These are phyloP conservation scores for Rana temporaria DNA, from an alignment of 2,113 vertebrate genomes.

Conservation along the genomic window DNA sequence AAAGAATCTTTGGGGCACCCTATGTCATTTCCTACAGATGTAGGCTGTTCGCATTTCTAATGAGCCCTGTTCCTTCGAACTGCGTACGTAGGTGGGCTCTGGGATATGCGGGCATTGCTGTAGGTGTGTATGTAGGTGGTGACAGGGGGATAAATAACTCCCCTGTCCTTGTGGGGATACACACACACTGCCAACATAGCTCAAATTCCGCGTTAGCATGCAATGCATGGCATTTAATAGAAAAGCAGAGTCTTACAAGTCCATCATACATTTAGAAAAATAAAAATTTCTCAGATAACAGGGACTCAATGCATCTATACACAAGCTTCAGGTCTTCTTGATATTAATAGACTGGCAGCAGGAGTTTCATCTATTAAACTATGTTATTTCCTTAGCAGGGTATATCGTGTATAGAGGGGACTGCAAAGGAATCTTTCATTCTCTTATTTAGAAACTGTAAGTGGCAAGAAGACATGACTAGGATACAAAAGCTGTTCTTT, in stretches of 20 bases:
- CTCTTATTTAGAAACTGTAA: neutral
- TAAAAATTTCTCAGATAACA: neutral
- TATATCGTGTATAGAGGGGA: neutral
- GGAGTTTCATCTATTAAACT: conserved; percentile 21
- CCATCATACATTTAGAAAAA: neutral
- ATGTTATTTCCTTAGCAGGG: conserved; percentile 30
- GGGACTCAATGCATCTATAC: neutral
- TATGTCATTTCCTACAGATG: no score
- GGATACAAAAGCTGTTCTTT: neutral
- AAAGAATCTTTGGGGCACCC: no score
- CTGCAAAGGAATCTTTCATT: conserved; percentile 15
- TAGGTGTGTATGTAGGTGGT: no score
- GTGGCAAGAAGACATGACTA: neutral
- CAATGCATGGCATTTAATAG: neutral
- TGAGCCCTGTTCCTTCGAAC: no score
- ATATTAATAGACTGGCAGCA: conserved; percentile 24
- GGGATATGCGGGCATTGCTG: no score
- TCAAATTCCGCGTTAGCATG: no score
- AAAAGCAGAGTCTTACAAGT: neutral
- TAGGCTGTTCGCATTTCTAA: no score
- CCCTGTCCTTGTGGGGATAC: no score
- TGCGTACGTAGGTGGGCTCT: no score
- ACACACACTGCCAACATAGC: no score
- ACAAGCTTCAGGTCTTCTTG: neutral
- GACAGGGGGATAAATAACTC: no score